These are phyloP conservation scores for Hirtodrosophila trivittata DNA, from an alignment of 2,888 invertebrate genomes.

Conservation along the genomic window DNA sequence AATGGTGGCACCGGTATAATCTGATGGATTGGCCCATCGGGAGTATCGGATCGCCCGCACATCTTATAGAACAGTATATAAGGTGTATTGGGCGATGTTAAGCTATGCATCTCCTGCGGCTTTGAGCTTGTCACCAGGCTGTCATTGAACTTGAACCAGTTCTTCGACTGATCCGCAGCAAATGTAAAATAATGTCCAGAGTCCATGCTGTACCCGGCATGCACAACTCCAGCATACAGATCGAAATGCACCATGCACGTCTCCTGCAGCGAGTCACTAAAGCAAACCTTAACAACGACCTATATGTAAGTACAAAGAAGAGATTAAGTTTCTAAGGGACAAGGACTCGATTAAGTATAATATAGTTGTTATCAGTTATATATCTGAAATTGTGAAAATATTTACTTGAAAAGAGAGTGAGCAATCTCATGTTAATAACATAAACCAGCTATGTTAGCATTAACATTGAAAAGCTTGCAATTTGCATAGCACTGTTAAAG, in stretches of 20 bases:
- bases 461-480: too few species aligned
- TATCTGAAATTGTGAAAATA: too few species aligned
- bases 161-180: slow-evolving; percentile 86
- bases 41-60: slow-evolving; percentile 75
- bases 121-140: slow-evolving; percentile 87
- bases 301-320: slow-evolving; percentile 21
- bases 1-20: slow-evolving; percentile 77
- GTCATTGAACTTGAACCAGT: slow-evolving; percentile 93
- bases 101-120: slow-evolving; percentile 86
- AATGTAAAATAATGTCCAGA: slow-evolving; percentile 95
- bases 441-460: too few species aligned
- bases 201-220: slow-evolving; percentile 92
- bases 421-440: too few species aligned
- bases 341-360: too few species aligned
- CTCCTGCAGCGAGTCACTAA: slow-evolving; percentile 79
- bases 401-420: too few species aligned
- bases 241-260: slow-evolving; percentile 86
- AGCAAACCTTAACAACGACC: slow-evolving; percentile 83
- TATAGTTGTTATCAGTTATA: too few species aligned
- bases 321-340: too few species aligned
- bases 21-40: slow-evolving; percentile 67
- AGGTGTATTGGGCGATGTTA: slow-evolving; percentile 90
- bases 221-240: slow-evolving; percentile 93
- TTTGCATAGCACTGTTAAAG: too few species aligned
- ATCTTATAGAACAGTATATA: slow-evolving; percentile 92